phyloP scores from a whole-genome alignment of 2,113 vertebrate genomes.

The Bagarius yarrelli region DNA sequence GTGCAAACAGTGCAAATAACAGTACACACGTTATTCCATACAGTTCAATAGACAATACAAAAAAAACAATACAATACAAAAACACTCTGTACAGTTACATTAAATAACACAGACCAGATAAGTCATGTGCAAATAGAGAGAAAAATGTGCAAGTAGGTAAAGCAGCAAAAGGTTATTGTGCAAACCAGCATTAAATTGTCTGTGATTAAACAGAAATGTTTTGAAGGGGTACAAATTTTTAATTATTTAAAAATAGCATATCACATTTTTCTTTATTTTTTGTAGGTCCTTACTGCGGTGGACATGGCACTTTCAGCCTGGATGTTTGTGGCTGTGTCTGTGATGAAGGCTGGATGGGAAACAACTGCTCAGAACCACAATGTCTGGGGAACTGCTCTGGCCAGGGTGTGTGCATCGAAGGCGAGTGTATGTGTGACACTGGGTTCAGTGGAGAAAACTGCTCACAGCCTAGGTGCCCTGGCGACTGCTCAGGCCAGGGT shows the following conservation, averaged over 20 bases:
- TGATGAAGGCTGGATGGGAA: constrained; percentile 88
- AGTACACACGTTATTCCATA: too few relatives aligned
- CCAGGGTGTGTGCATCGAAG: constrained; percentile 86
- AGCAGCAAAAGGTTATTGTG: too few relatives aligned
- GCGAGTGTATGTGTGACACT: constrained; percentile 88
- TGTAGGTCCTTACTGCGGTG: constrained; percentile 84
- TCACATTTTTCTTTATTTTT: neutral
- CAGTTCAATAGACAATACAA: too few relatives aligned
- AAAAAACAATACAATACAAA: too few relatives aligned
- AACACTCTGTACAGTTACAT: too few relatives aligned
- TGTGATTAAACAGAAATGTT: too few relatives aligned
- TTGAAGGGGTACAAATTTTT: too few relatives aligned
- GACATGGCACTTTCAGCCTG: constrained; percentile 92
- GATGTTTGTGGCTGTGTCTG: constrained; percentile 91
- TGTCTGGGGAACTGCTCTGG: constrained; percentile 90
- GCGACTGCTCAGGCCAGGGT: constrained; percentile 85
- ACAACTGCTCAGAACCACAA: constrained; percentile 89
- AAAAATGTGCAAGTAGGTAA: too few relatives aligned
- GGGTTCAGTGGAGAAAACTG: constrained; percentile 91
- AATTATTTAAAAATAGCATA: neutral
- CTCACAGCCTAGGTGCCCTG: constrained; percentile 82
- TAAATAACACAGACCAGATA: too few relatives aligned
- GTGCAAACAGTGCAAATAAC: too few relatives aligned
- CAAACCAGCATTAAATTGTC: too few relatives aligned
- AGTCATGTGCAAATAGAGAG: too few relatives aligned